Evolutionary conservation across 37 sponge, comb jelly and placozoan species (phyloP), one percentile per base, ranked within the genome.

Genomic region (Crambe crambe): DNA sequence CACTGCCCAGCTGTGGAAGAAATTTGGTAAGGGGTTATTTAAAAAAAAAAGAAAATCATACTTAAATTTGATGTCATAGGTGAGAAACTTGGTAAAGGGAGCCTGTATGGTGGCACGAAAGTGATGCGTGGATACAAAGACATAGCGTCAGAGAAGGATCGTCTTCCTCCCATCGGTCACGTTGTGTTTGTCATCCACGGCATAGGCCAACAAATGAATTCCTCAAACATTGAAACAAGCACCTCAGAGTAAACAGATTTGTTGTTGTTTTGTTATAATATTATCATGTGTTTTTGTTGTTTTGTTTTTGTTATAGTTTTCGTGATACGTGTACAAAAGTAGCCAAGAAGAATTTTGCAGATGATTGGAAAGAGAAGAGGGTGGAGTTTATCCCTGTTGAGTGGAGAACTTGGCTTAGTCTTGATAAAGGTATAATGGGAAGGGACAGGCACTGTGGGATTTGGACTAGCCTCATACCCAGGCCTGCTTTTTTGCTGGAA

Each of bases 341-440:
- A 38, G 89, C 81, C 15, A 82, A 82, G 77, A 92, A 84, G 83
- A 58, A 93, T 51, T 92, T 92, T 42, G 26, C 65, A 9, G 85
- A 84, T 17, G 17, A 59, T 2, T 87, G 90, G 91, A 44, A 56
- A 3, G 43, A 75, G 2, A 71, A 79, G 21, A 79, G 96, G 36
- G 91, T 93, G 72, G 96, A 96, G 68, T 93, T 92, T 73, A 59
- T 96, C 9, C 96, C 96, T 25, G 78, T 92, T 21, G 94, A 92
- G n/a, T 92, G 96, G 93, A 43, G 96, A 23, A 89, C 93, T 42
- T 77, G 70, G 70, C 76, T 96, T 27, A 62, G 79, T 6, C 83
- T 96, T 8, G 94, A 96, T 60, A 68, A 86, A 69, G 96, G 94
- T 85, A 74, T 0, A 21, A 36, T 6, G 12, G 51, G 51, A 12